Base-by-base conservation (phyloP, 2,888 invertebrate genomes). In the Xestia c-nigrum region DNA sequence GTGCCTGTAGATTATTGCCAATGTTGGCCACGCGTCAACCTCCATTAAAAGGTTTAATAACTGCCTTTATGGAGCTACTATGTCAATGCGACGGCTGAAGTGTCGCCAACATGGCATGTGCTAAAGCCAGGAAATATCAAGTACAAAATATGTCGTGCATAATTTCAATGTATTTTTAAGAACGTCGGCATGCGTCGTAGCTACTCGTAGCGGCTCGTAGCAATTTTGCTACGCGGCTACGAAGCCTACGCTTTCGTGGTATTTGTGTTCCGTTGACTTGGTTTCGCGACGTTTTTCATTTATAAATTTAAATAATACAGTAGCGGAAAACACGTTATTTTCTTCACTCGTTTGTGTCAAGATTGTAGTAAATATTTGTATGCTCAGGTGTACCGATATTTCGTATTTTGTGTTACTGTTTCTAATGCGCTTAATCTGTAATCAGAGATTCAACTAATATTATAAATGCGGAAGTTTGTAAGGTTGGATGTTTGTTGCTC, bases 41-140 rank as follows among this genome's bases (percentile, higher is more conserved):
- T 74, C 73, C 80, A 84, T 84, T 81, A 74, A 81, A 79, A 81
- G 80, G 69, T 81, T 83, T 84, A 81, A 74, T 80, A 73, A 81
- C 80, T 61, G 73, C 61, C 55, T 81, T 84, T 84, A 81, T 73
- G 66, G 57, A 46, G 12, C 65, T 73, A 79, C 59, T 79, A 73
- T 70, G 59, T 84, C 80, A 81, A 79, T 73, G 50, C 59, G n/a
- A 63, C 31, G 66, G 16, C 69, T 78, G 47, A 79, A 84, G 80
- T 84, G 38, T 50, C 84, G 24, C 65, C 65, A 72, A 73, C 73
- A 73, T 66, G 24, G 52, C 43, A 69, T 52, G 24, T 68, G 83
- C 61, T 77, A 47, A 65, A 72, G 43, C 38, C 80, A 73, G 80
- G 40, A 69, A 80, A 81, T 72, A 83, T 78, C 31, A 83, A 67